Conservation (phyloP, 1,140 invertebrate genomes). For the Lordiphosa mommai region DNA sequence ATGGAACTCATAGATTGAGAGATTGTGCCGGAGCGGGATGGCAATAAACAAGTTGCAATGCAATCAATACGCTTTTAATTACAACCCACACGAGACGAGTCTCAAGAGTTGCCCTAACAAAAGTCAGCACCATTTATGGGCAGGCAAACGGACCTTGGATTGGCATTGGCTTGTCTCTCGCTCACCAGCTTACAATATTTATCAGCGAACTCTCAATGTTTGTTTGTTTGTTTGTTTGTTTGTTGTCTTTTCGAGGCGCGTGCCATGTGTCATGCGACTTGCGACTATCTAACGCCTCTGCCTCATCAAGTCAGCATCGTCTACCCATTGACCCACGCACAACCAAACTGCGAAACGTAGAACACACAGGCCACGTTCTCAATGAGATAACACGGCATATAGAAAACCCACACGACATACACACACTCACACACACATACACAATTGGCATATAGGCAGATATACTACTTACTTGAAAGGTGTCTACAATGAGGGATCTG, state of each 20-base stretch:
- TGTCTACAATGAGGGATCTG: constrained; percentile 21
- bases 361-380: constrained; percentile 54
- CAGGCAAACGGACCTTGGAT: constrained; percentile 55
- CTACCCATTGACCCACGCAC: constrained; percentile 67
- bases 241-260: constrained; percentile 53
- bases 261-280: constrained; percentile 73
- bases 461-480: constrained; percentile 25
- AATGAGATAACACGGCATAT: constrained; percentile 59
- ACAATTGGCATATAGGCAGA: constrained; percentile 62
- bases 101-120: constrained; percentile 68
- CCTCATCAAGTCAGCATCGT: constrained; percentile 50
- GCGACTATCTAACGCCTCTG: constrained; percentile 76
- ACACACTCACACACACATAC: constrained; percentile 12
- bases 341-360: constrained; percentile 3
- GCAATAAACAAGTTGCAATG: constrained; percentile 45
- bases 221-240: constrained; percentile 24
- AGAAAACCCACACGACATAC: constrained; percentile 58
- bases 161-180: constrained; percentile 41
- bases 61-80: constrained; percentile 76
- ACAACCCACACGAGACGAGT: constrained; percentile 47
- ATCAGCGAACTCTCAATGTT: constrained; percentile 14
- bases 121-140: constrained; percentile 69
- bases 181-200: too few relatives aligned
- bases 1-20: constrained; percentile 32
- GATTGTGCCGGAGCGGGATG: constrained; percentile 42